Conservation (phyloP, 2,888 invertebrate species). For the Pandemis corylana region DNA sequence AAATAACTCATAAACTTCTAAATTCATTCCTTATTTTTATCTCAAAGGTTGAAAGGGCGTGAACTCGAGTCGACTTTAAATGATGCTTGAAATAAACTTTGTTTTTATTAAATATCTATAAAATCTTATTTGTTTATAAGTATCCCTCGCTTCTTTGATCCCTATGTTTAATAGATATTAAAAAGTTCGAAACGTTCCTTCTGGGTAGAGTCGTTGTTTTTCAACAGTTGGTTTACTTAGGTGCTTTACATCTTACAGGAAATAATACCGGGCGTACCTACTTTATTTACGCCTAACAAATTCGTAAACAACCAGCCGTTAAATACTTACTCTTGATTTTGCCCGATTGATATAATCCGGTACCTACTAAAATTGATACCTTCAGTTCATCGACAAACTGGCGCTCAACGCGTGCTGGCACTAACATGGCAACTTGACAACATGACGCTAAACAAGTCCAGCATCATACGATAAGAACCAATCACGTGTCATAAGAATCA, state of each 20-base stretch:
- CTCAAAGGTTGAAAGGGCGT: constrained; percentile 24
- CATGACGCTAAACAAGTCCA: neutral
- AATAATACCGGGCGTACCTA: neutral
- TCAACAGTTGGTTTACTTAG: neutral
- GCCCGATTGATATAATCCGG: too few species aligned
- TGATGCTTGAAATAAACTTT: constrained; percentile 19
- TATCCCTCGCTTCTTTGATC: constrained; percentile 30
- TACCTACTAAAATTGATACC: too few species aligned
- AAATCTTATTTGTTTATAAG: constrained; percentile 33
- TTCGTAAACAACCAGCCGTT: neutral
- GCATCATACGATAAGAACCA: neutral
- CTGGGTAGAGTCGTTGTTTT: constrained; percentile 14
- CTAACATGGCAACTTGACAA: neutral
- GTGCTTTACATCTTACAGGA: neutral
- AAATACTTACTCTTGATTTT: neutral
- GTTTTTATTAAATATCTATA: constrained; percentile 34
- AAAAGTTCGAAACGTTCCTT: constrained; percentile 10
- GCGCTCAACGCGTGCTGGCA: neutral
- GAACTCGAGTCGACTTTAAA: constrained; percentile 21
- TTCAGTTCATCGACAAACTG: neutral
- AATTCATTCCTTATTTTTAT: neutral
- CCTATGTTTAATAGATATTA: constrained; percentile 17
- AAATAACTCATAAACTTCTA: neutral
- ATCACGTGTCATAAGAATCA: neutral
- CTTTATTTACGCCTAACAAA: neutral